Conservation (phyloP, 2,113 vertebrate genomes). For the Microcebus tavaratra region DNA sequence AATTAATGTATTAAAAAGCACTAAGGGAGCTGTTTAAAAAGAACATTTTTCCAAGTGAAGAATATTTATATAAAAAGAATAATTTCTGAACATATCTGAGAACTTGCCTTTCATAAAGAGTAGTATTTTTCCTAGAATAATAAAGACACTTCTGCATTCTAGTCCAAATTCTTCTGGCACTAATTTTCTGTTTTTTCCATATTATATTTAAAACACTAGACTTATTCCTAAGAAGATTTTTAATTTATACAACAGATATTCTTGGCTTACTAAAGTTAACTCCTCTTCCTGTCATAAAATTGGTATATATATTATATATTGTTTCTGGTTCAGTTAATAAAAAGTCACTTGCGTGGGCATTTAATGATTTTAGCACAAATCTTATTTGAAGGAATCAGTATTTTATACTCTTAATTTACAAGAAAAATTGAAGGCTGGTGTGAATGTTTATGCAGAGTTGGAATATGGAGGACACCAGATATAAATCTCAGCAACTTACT, state of each 20-base stretch:
- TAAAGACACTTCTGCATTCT: background rate
- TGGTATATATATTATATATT: conserved; percentile 55
- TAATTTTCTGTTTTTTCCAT: conserved; percentile 56
- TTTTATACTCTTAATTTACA: background rate
- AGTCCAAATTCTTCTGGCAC: background rate
- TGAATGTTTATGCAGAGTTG: background rate
- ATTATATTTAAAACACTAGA: conserved; percentile 29
- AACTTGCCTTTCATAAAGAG: background rate
- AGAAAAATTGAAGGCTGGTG: conserved; percentile 5
- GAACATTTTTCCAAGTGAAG: conserved; percentile 13
- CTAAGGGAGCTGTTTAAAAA: background rate
- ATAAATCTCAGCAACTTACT: background rate
- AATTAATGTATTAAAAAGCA: conserved; percentile 19
- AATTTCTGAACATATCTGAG: background rate
- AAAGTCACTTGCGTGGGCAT: conserved; percentile 44
- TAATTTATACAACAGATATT: conserved; percentile 52
- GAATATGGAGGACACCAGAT: background rate
- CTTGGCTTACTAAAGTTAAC: conserved; percentile 54
- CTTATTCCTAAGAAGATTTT: conserved; percentile 49
- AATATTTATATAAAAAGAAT: background rate
- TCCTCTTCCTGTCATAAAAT: conserved; percentile 58
- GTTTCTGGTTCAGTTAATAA: conserved; percentile 67
- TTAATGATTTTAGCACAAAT: conserved; percentile 63
- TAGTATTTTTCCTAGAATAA: background rate
- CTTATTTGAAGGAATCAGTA: conserved; percentile 15